Conservation (phyloP, 1,140 invertebrate species). For the roundworm (Caenorhabditis elegans) region WBcel235 BX284603.4:6717501-6718000, state of each 20-base stretch:
- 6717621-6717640: neutral
- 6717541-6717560: neutral
- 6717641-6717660: neutral
- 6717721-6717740: neutral
- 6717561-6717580: constrained; percentile 15
- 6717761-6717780: neutral
- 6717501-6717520: neutral
- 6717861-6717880: neutral
- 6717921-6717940: neutral
- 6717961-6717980: neutral
- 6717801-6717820: neutral
- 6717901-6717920: neutral
- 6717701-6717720: neutral
- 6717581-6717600: neutral
- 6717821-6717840: neutral
- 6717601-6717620: neutral
- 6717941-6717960: neutral
- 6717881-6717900: neutral
- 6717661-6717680: neutral
- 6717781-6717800: neutral
- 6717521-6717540: constrained; percentile 14
- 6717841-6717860: neutral
- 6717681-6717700: neutral
- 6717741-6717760: constrained; percentile 1
- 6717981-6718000: neutral